Base-by-base conservation (phyloP, 1,140 invertebrate species). In the Leptonema lineaticorne region DNA sequence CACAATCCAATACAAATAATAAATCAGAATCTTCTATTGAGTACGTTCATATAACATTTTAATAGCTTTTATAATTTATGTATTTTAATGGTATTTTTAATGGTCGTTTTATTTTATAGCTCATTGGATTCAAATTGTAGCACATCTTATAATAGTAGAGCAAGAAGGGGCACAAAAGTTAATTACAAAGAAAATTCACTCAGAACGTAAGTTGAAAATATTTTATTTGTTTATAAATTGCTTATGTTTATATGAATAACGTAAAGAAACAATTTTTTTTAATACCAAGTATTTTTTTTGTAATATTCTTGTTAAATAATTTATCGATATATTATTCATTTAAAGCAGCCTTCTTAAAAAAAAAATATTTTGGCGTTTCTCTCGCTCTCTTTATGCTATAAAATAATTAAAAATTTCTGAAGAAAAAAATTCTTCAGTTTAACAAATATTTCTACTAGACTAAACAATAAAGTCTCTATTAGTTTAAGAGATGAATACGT, bases 121-220 rank as follows among this genome's bases (percentile, higher is more conserved):
- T 33, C 29, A 5, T 45, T 14, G 37, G 16, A 9, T n/a, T 4
- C 37, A 7, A 3, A 9, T 7, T 9, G 16, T 45, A 16, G 11
- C 30, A 33, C 5, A 9, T n/a, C 11, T 14, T 33, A 45, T 45
- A 3, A 14, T 11, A 24, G 22, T 53, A 59, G 57, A 59, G 3
- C 57, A 6, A 59, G 28, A 8, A 18, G 69, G 65, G 62, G 41
- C 11, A 41, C 5, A 1, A 53, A 26, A 29, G 64, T 63, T 27
- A 53, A 71, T 62, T 71, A 71, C 29, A 71, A 65, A 46, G 69
- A 71, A 29, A 68, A 26, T 14, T 46, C 66, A 6, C 60, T 57
- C 46, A 60, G 16, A 9, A 53, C 59, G 69, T 71, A 29, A 68
- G 62, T 64, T 9, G 1, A 2, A 9, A 41, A 24, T 46, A 22